These are phyloP conservation scores for Tribolium freemani DNA, from an alignment of 2,888 invertebrate species.

Conservation along the genomic window DNA sequence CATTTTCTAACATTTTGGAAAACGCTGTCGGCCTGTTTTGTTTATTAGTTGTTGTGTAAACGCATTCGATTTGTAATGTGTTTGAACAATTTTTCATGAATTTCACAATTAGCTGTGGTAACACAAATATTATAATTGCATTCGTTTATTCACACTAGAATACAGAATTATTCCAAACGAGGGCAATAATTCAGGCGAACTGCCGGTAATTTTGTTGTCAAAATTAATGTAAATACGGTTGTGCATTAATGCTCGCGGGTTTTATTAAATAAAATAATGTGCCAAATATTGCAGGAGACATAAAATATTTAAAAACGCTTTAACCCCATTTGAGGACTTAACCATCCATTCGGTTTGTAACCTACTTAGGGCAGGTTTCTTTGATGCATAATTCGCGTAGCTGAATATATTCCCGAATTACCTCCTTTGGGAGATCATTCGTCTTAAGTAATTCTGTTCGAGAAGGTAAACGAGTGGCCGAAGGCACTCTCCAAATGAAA, in stretches of 20 bases:
- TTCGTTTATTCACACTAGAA: not conserved
- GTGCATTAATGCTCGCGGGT: not conserved
- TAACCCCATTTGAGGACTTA: not conserved
- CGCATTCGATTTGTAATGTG: no score
- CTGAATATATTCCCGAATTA: slow-evolving; percentile 29
- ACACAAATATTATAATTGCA: not conserved
- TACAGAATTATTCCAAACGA: not conserved
- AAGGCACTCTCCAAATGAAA: slow-evolving; percentile 15
- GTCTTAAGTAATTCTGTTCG: slow-evolving; percentile 30
- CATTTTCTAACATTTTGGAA: no score
- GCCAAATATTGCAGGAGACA: not conserved
- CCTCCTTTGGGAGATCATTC: slow-evolving; percentile 31
- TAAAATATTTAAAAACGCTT: not conserved
- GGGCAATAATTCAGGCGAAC: not conserved
- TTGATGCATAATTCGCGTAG: slow-evolving; percentile 25
- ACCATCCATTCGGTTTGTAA: not conserved
- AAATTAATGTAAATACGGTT: not conserved
- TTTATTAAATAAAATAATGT: not conserved
- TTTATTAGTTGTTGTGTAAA: no score
- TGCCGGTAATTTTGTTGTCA: not conserved
- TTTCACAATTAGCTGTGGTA: no score
- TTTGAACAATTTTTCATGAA: no score
- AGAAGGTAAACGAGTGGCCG: not conserved
- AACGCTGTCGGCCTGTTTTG: no score
- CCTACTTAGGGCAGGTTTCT: slow-evolving; percentile 18